These are phyloP conservation scores for Trematomus loennbergii DNA, from an alignment of 2,113 vertebrate species.

Conservation along the genomic window DNA sequence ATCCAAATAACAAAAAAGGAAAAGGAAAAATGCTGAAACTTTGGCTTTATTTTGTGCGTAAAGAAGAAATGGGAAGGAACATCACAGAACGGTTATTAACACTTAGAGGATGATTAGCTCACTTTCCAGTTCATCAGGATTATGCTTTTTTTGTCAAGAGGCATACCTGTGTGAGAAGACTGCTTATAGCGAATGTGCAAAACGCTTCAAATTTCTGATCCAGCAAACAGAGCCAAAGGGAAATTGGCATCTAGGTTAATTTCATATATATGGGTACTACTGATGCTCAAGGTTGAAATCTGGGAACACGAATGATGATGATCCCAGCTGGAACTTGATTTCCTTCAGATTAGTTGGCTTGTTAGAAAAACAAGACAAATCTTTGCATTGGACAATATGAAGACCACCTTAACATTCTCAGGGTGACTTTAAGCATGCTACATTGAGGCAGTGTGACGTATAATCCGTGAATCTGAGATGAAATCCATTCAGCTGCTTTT, in stretches of 20 bases:
- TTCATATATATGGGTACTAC: background rate
- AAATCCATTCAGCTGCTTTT: constrained; percentile 5
- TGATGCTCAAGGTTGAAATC: background rate
- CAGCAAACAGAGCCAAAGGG: background rate
- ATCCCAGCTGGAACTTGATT: background rate
- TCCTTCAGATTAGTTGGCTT: background rate
- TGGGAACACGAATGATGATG: background rate
- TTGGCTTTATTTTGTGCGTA: background rate
- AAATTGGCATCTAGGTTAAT: background rate
- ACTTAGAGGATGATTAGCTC: background rate
- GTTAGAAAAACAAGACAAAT: constrained; percentile 1
- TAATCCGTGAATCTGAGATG: constrained; percentile 1
- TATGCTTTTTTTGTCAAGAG: too few species aligned
- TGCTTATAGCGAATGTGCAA: background rate
- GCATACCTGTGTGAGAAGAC: background rate
- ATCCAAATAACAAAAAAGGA: background rate
- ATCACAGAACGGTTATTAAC: background rate
- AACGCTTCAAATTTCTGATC: background rate
- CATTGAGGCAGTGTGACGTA: background rate
- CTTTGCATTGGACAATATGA: background rate
- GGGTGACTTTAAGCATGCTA: background rate
- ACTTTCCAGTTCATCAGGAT: background rate
- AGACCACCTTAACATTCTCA: background rate
- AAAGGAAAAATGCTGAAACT: background rate
- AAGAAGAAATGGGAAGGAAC: background rate